Evolutionary conservation across 2,888 invertebrate species (phyloP), one percentile per base, ranked within the genome.

Genomic region (Orchesellides sinensis): DNA sequence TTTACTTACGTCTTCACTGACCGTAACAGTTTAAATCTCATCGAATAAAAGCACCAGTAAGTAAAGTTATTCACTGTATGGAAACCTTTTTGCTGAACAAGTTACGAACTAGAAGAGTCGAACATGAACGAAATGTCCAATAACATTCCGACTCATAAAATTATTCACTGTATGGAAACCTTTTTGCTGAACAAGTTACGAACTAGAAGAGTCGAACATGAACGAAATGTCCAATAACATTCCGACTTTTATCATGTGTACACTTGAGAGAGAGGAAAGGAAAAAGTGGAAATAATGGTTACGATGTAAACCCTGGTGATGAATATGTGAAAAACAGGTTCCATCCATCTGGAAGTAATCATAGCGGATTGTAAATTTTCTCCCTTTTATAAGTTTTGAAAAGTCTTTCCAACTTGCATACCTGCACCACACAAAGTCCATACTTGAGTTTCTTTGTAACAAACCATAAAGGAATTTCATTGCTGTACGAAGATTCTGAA

Each of bases 301-400:
- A 63, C 45, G 63, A 10, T 12, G n/a, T 27, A 63, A 70, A 54
- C 59, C 49, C 47, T 78, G 40, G 61, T 79, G 79, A 79, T 79
- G 70, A 70, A 79, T 79, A 79, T 79, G 70, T 79, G 69, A 70
- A 54, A 61, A 70, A 69, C 68, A 69, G 61, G 54, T 79, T 79
- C 54, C 70, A 70, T 79, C 79, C 79, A 70, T 70, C 70, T 69
- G 70, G 69, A 79, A 70, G 65, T 70, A 79, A 79, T 79, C 79
- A 70, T 61, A 70, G 77, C 61, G 77, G 77, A 77, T 77, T 77
- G 69, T 77, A 69, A 66, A 77, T 77, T 77, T 69, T 54, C 52
- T 21, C 19, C 54, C 54, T n/a, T 52, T 14, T 27, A 17, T 8
- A 52, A 19, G 21, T 52, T 21, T 52, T 52, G 8, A 47, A 47